Conservation (phyloP, 2,797 vertebrate genomes). For the Lepus townsendii region DNA sequence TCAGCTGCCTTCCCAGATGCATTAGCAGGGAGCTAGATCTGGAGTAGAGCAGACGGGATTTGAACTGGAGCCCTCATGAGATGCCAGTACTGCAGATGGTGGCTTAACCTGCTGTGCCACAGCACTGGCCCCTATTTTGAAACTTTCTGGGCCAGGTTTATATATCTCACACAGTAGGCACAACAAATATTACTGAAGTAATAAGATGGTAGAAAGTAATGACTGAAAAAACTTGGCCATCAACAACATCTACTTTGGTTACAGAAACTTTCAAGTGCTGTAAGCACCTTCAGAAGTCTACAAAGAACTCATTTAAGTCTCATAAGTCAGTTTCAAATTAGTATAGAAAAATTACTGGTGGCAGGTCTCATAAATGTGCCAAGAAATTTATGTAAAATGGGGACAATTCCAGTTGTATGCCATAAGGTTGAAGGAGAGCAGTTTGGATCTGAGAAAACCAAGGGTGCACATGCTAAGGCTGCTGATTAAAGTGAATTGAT, state of each 20-base stretch:
- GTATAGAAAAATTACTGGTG: slow-evolving; percentile 35
- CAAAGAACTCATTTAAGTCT: slow-evolving; percentile 46
- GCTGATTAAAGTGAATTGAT: neutral
- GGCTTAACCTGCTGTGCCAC: no score
- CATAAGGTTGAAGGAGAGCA: neutral
- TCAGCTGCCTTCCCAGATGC: no score
- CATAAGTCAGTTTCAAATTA: slow-evolving; percentile 11
- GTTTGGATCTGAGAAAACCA: slow-evolving; percentile 22
- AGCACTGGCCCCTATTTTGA: neutral
- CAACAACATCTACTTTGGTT: slow-evolving; percentile 51
- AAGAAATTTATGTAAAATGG: neutral
- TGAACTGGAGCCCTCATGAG: no score
- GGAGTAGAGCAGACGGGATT: no score
- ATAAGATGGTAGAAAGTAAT: slow-evolving; percentile 46
- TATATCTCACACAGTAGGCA: neutral
- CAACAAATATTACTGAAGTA: slow-evolving; percentile 26
- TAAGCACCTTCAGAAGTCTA: neutral
- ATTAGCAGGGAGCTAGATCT: no score
- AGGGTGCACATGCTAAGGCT: neutral
- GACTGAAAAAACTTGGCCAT: neutral
- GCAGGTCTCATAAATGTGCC: neutral
- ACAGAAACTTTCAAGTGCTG: slow-evolving; percentile 36
- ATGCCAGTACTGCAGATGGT: no score
- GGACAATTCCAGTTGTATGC: neutral
- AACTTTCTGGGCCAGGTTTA: neutral